phyloP scores from a whole-genome alignment of 2,113 vertebrate species.

The Ammodytes dubius region DNA sequence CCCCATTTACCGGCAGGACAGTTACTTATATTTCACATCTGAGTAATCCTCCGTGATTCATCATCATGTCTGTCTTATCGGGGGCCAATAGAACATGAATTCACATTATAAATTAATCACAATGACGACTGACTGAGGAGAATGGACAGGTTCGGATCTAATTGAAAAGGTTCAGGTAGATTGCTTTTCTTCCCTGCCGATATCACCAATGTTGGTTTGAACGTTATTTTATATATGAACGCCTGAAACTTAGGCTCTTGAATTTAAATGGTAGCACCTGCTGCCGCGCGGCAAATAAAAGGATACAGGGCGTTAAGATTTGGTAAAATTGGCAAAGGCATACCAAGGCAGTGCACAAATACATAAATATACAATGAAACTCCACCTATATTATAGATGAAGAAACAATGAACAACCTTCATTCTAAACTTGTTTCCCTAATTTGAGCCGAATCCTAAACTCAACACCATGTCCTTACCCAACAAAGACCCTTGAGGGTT shows the following conservation, averaged over 20 bases:
- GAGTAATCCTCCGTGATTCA: constrained; percentile 35
- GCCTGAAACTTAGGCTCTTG: background rate
- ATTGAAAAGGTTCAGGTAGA: constrained; percentile 1
- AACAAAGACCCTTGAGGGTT: background rate
- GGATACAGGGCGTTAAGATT: background rate
- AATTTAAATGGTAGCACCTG: background rate
- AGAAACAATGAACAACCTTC: background rate
- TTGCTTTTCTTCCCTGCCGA: background rate
- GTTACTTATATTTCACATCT: constrained; percentile 58
- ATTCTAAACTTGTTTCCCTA: background rate
- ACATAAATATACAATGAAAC: background rate
- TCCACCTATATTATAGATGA: constrained; percentile 11
- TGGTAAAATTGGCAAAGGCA: background rate
- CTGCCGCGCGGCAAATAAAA: background rate
- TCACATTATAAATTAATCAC: constrained; percentile 22
- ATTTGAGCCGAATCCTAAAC: constrained; percentile 15
- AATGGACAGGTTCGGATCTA: background rate
- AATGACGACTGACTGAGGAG: constrained; percentile 1
- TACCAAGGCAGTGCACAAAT: background rate
- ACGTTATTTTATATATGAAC: background rate
- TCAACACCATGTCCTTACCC: background rate
- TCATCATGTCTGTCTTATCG: constrained; percentile 26
- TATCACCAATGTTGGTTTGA: background rate
- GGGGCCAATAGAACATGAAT: constrained; percentile 10
- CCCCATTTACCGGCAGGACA: constrained; percentile 29